These are phyloP conservation scores for Torymus tubicola DNA, from an alignment of 2,888 invertebrate species.

Conservation along the genomic window DNA sequence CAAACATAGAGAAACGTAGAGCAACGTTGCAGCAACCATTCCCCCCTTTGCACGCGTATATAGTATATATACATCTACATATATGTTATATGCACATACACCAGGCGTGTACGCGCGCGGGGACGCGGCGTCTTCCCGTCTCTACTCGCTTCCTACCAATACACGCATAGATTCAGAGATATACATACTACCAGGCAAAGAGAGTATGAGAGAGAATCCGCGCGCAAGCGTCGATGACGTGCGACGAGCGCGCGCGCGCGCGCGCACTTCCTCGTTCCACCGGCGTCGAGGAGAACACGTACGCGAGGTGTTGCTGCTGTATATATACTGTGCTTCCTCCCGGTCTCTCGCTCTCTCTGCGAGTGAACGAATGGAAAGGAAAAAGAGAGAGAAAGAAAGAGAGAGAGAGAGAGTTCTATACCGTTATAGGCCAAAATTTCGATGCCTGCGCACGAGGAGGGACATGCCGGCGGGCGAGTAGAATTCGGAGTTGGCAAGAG, in stretches of 20 bases:
- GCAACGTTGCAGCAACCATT: too few species aligned
- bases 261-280: constrained; percentile 49
- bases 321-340: constrained; percentile 16
- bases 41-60: too few species aligned
- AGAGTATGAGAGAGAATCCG: not conserved
- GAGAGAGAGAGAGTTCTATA: not conserved
- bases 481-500: too few species aligned
- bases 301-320: constrained; percentile 14
- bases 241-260: not conserved
- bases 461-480: too few species aligned
- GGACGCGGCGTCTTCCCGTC: constrained; percentile 43
- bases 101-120: not conserved
- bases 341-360: not conserved
- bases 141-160: constrained; percentile 42
- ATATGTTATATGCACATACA: too few species aligned
- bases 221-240: not conserved
- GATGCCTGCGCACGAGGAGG: not conserved
- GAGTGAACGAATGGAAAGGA: not conserved
- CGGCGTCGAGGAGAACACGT: constrained; percentile 34
- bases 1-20: too few species aligned
- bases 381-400: not conserved
- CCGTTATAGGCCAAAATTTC: constrained; percentile 17
- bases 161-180: not conserved
- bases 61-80: too few species aligned
- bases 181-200: constrained; percentile 3